Evolutionary conservation across 1,140 invertebrate species (phyloP), one percentile per base, ranked within the genome.

Genomic region (Chrysomallon squamiferum): DNA sequence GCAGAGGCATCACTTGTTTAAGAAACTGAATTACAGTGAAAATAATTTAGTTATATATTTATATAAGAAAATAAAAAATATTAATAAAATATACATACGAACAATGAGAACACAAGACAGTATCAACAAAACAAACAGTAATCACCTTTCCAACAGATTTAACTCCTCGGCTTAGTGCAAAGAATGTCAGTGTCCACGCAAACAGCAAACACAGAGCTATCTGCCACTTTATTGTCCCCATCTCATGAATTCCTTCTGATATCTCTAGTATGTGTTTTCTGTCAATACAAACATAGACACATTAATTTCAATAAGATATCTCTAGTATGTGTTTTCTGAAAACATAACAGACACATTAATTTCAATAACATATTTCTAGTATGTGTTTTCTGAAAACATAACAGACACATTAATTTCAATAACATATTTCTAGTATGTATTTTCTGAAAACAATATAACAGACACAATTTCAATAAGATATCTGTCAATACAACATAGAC

Each of bases 131-230:
- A n/a, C n/a, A n/a, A n/a, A n/a, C n/a, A n/a, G n/a, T n/a, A n/a
- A n/a, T 57, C 69, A 93, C 92, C 88, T 98, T 98, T 68, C 95
- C 95, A 0, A 95, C 97, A 6, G 95, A 97, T n/a, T 96, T 95
- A 47, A 99, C 97, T 22, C 97, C 97, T 86, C 97, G 98, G 62
- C 96, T 96, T 91, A 99, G 96, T 83, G 95, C 97, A 82, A 98
- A 89, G 82, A 98, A 99, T 50, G 98, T 95, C 9, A 99, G 86
- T 25, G 95, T 91, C 97, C 97, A 99, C 35, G 95, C 93, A 0
- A 95, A 87, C 0, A 96, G 88, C n/a, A 99, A 86, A 29, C 94
- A 93, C 18, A 96, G 76, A 1, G 92, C 93, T 61, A 99, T 95
- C 79, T 95, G 94, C 90, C 93, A 97, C 84, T 96, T 96, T 79